Evolutionary conservation across 2,113 vertebrate genomes (phyloP), one percentile per base, ranked within the genome.

Genomic region (Siniperca knerii): DNA sequence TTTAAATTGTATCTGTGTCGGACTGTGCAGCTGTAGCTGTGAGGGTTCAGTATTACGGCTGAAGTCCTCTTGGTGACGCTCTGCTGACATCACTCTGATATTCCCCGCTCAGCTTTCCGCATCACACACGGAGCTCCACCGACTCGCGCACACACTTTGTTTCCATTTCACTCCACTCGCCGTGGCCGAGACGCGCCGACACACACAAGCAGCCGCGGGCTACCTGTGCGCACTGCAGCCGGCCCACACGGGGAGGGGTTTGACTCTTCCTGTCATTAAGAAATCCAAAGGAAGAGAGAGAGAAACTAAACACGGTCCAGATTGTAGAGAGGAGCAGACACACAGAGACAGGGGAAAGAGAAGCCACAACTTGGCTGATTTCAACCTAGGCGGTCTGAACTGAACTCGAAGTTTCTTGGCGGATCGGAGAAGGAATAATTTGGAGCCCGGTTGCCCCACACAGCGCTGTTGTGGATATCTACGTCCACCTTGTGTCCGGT

Each of bases 51-150:
- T 72, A 60, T 78, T 91, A 77, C 92, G 73, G 82, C 85, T 86
- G 1, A 50, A 85, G 84, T 78, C 92, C 93, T 90, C 88, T 92
- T 91, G 93, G 93, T 93, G 94, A 93, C 95, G 94, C 92, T 94
- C 83, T 89, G 89, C 86, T 94, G 93, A 94, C 95, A 92, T 95
- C 94, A 94, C 90, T 69, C 40, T 48, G 75, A 84, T 81, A 72
- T 77, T 60, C 81, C 78, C 85, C 85, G 2, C 80, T 75, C 89
- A 42, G 77, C 84, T 77, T 82, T 61, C 61, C 55, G 77, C 76
- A 57, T 8, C 85, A 73, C 80, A 33, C 84, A 44, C 86, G 64
- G 70, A 82, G 87, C 87, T 70, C 77, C 64, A 0, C 76, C 60
- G 10, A 33, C 62, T 25, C 67, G 0, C 82, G 64, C 89, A 60